Evolutionary conservation across 2,797 vertebrate species (phyloP).

Genomic region (Rhinogobio ventralis): DNA sequence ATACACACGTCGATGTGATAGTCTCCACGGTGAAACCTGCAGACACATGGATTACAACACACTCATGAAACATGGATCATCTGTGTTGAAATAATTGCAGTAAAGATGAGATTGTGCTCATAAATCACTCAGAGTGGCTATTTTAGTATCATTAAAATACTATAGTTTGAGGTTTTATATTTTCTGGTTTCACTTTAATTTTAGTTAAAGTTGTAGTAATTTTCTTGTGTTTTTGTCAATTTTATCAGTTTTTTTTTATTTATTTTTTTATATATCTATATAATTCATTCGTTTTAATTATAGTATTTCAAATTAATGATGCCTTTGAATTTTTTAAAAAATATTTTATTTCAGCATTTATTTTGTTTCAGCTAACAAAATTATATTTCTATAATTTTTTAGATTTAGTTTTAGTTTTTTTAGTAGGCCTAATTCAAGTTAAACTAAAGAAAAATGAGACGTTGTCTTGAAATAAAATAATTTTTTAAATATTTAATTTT

Average conservation of each 20-base stretch:
- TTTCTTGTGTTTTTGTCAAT: too few species aligned
- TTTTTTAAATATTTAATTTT: too few species aligned
- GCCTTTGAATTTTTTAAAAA: too few species aligned
- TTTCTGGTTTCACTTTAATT: neutral
- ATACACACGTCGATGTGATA: conserved; percentile 98
- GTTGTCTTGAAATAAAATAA: neutral
- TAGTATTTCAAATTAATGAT: too few species aligned
- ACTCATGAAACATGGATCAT: neutral
- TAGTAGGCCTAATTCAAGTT: neutral
- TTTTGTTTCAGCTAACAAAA: too few species aligned
- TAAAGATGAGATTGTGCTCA: conserved; percentile 62
- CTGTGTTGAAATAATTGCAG: conserved; percentile 62
- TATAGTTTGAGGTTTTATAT: neutral
- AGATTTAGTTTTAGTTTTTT: too few species aligned
- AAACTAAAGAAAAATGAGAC: neutral
- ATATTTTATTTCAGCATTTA: too few species aligned
- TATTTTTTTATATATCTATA: too few species aligned
- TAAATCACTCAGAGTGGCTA: conserved; percentile 68
- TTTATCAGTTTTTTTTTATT: too few species aligned
- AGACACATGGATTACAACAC: neutral
- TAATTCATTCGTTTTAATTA: too few species aligned
- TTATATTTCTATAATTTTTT: too few species aligned
- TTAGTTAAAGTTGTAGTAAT: too few species aligned
- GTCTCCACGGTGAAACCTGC: conserved; percentile 92
- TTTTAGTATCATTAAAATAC: neutral